Evolutionary conservation across 2,797 vertebrate species (phyloP), one percentile per base, ranked within the genome.

Genomic region (Chlorospingus semifuscus): DNA sequence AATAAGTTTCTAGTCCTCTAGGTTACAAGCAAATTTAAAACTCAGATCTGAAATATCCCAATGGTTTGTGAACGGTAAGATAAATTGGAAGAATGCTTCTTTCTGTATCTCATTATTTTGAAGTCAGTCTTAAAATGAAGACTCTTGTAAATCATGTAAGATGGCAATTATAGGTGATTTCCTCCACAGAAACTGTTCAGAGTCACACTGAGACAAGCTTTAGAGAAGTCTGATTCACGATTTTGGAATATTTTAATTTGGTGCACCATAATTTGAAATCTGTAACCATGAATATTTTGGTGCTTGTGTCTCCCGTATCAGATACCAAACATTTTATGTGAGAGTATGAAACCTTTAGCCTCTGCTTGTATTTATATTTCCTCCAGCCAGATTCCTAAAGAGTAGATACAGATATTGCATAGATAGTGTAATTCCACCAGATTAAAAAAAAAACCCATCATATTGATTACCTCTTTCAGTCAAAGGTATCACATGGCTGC

Each of bases 21-120:
- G 36, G 20, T 76, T 94, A 82, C 44, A 72, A 78, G 18, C 11
- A 88, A 76, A 90, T 91, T 88, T 90, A 72, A 96, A 94, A 86
- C 59, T 70, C 29, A 71, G 27, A 82, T 56, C 65, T 86, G 56
- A 81, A 81, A 63, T 68, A 92, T 63, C 37, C 66, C 49, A 76
- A 26, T 50, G 39, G 17, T n/a, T 91, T 86, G 27, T 1, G 36
- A 93, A 52, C 13, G 27, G 55, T 47, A 65, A 88, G 59, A 91
- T 46, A 88, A 95, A 83, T 72, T 89, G 70, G 44, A 81, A 65
- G 66, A 78, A 47, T 42, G 12, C 21, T 87, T 68, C 27, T 91
- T 92, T 91, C 80, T 88, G 41, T 64, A 50, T 70, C 41, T 88
- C 52, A 78, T 91, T 92, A 83, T 81, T 92, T 90, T 70, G 74